Evolutionary conservation across 1,140 invertebrate species (phyloP).

Genomic region (Apis laboriosa): DNA sequence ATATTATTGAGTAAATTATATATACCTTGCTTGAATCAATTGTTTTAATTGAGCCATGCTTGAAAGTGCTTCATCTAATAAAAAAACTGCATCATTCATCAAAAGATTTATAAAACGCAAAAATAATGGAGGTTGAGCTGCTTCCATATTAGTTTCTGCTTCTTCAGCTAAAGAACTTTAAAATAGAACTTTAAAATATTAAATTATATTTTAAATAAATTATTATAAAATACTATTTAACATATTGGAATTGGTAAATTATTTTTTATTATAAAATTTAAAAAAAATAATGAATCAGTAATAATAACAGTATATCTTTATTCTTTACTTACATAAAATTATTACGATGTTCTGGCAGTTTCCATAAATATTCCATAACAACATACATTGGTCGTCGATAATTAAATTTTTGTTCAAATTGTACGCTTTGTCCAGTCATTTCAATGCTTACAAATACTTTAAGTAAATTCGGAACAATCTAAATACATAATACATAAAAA

Average conservation of each 20-base stretch:
- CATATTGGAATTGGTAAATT: not conserved
- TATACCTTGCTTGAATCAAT: conserved; percentile 86
- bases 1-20: not conserved
- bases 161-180: conserved; percentile 84
- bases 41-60: conserved; percentile 92
- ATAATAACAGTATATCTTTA: conserved; percentile 9
- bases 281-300: not conserved
- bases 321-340: conserved; percentile 86
- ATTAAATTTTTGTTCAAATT: conserved; percentile 99
- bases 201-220: not conserved
- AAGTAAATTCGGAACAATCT: conserved; percentile 89
- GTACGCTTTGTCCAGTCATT: conserved; percentile 97
- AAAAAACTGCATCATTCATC: conserved; percentile 97
- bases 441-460: conserved; percentile 98
- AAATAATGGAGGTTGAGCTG: conserved; percentile 93
- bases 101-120: conserved; percentile 96
- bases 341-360: conserved; percentile 87
- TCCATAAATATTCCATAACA: conserved; percentile 96
- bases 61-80: conserved; percentile 94
- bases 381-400: conserved; percentile 97
- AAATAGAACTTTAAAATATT: not conserved
- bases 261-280: not conserved
- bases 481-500: conserved; percentile 5
- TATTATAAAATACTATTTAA: not conserved
- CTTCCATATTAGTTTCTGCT: conserved; percentile 94